Percentiles rank a stretch among this genome's conserved stretches.
Evolutionary conservation across 2,888 invertebrate genomes (phyloP).

Genomic region (Catocala fraxini): DNA sequence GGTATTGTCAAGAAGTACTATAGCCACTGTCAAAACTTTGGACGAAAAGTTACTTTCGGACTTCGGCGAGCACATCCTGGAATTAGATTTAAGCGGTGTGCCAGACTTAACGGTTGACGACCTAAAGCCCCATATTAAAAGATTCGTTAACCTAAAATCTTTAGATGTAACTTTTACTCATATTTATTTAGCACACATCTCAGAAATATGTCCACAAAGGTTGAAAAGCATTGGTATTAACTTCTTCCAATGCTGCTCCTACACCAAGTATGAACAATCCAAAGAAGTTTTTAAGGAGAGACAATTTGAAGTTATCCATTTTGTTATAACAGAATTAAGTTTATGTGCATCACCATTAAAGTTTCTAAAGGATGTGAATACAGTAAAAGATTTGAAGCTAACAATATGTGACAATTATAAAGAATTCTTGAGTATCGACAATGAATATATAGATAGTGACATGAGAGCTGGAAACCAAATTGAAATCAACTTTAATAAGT

Average conservation of each 20-base stretch:
- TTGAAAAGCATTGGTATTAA: conserved; percentile 58
- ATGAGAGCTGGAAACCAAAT: conserved; percentile 17
- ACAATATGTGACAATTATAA: conserved; percentile 60
- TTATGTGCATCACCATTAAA: conserved; percentile 52
- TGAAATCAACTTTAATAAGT: conserved; percentile 40
- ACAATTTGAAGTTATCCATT: conserved; percentile 54
- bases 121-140: conserved; percentile 45
- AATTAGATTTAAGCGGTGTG: conserved; percentile 57
- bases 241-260: conserved; percentile 49
- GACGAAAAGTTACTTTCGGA: conserved; percentile 49
- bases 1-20: conserved; percentile 49
- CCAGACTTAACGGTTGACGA: conserved; percentile 50
- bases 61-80: conserved; percentile 47
- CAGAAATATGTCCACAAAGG: conserved; percentile 51
- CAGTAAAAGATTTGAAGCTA: conserved; percentile 51
- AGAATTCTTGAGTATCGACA: conserved; percentile 45
- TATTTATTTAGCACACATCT: conserved; percentile 56
- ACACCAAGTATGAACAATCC: conserved; percentile 37
- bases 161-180: conserved; percentile 62
- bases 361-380: conserved; percentile 52
- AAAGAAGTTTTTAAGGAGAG: conserved; percentile 49
- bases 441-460: conserved; percentile 10
- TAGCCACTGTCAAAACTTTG: conserved; percentile 51
- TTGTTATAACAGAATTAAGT: conserved; percentile 56
- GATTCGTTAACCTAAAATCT: conserved; percentile 49